Evolutionary conservation across 2,888 invertebrate genomes (phyloP).

Genomic region (Augiades crinisus): DNA sequence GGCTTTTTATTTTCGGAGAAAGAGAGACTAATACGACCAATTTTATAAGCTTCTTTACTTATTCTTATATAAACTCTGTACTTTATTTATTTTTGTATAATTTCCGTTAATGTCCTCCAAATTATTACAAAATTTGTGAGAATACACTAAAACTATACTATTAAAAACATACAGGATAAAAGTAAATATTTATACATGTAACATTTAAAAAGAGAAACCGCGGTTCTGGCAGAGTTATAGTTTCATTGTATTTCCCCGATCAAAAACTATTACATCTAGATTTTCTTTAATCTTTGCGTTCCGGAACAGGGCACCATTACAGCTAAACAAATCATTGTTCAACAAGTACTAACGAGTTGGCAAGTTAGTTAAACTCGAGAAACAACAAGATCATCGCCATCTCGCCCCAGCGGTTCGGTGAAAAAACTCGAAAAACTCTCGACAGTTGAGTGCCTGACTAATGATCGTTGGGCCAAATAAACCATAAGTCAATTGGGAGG

Average conservation of each 20-base stretch:
- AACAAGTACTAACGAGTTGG: slow-evolving; percentile 30
- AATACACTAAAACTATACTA: no score
- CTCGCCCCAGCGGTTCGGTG: slow-evolving; percentile 6
- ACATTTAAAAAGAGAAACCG: no score
- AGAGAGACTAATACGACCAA: slow-evolving; percentile 3
- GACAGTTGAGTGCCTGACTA: slow-evolving; percentile 23
- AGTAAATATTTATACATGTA: no score
- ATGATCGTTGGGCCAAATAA: slow-evolving; percentile 16
- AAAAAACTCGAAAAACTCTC: slow-evolving; percentile 22
- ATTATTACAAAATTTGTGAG: no score
- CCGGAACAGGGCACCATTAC: slow-evolving; percentile 6
- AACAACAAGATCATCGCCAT: slow-evolving; percentile 24
- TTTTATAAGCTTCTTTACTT: no score
- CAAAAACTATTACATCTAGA: no score
- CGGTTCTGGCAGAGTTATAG: no score
- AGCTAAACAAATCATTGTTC: slow-evolving; percentile 30
- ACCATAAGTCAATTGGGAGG: slow-evolving; percentile 19
- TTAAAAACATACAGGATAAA: no score
- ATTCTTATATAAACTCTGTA: no score
- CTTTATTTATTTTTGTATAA: no score
- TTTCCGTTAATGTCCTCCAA: no score
- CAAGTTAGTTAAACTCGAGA: slow-evolving; percentile 20
- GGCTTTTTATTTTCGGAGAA: not conserved
- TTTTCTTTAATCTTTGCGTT: not conserved
- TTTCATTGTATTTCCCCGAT: no score